A percentile compares a stretch with the other conserved stretches of the same genome.
These are phyloP conservation scores for Tetragnatha montana DNA, from an alignment of 2,888 invertebrate species.

Conservation along the genomic window DNA sequence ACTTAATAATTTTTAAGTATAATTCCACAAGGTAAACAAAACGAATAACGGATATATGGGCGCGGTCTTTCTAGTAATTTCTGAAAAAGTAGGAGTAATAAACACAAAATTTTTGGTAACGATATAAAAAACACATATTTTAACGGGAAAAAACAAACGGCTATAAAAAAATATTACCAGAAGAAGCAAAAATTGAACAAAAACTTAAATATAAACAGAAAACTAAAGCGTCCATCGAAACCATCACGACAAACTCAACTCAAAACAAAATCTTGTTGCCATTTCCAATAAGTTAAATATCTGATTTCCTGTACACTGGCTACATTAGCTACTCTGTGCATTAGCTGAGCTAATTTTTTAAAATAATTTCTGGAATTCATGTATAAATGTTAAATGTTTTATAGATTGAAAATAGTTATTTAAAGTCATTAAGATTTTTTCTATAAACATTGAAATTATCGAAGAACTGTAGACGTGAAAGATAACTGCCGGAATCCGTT, in stretches of 20 bases:
- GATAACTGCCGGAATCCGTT: no score
- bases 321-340: no score
- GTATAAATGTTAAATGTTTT: no score
- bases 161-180: neutral
- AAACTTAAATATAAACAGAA: conserved; percentile 10
- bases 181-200: neutral
- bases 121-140: neutral
- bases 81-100: neutral
- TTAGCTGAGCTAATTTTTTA: no score
- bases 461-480: no score
- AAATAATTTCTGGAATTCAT: no score
- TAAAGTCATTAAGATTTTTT: no score
- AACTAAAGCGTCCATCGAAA: conserved; percentile 32
- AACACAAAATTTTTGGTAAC: neutral
- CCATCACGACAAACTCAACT: conserved; percentile 43
- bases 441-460: no score
- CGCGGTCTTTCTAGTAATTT: conserved; percentile 11
- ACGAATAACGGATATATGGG: neutral
- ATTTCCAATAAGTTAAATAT: neutral
- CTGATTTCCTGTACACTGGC: neutral
- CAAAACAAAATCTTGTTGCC: conserved; percentile 22
- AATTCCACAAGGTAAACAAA: neutral
- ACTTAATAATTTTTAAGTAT: no score
- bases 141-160: neutral
- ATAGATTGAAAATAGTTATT: no score